Evolutionary conservation across 2,113 vertebrate genomes (phyloP).

Genomic region (Dipodomys spectabilis): DNA sequence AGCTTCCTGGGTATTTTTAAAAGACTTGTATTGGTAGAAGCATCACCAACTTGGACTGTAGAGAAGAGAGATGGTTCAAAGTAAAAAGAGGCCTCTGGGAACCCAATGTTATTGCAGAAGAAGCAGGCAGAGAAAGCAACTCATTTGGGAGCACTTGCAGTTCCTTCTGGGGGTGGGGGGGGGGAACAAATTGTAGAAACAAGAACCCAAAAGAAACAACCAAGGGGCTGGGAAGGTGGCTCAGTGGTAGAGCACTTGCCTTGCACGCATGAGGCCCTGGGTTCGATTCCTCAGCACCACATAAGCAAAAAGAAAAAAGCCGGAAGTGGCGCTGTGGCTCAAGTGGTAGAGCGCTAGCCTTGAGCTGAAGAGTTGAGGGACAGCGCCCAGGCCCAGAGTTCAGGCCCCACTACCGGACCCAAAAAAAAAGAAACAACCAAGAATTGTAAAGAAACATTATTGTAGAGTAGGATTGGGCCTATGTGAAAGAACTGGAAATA

Average conservation of each 20-base stretch:
- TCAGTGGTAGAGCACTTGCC: no score
- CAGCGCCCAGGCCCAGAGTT: no score
- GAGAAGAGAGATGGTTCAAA: conserved; percentile 1
- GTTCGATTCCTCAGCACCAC: no score
- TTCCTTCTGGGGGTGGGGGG: neutral
- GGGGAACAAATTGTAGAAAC: neutral
- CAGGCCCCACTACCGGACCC: no score
- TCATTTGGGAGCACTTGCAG: neutral
- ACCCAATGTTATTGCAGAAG: neutral
- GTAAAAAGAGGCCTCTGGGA: neutral
- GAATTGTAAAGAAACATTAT: neutral
- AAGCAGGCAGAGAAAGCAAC: neutral
- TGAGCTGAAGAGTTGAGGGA: no score
- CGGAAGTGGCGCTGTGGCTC: no score
- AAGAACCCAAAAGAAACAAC: neutral
- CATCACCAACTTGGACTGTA: neutral
- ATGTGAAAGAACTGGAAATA: conserved; percentile 7
- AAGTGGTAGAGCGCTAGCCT: no score
- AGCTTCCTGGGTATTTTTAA: neutral
- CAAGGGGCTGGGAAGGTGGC: no score
- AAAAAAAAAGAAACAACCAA: conserved; percentile 22
- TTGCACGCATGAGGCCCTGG: no score
- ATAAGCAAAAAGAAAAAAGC: no score
- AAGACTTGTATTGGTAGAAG: neutral
- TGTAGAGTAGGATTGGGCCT: neutral